These are phyloP conservation scores for Stomorhina lunata DNA, from an alignment of 2,888 invertebrate species.

Conservation along the genomic window DNA sequence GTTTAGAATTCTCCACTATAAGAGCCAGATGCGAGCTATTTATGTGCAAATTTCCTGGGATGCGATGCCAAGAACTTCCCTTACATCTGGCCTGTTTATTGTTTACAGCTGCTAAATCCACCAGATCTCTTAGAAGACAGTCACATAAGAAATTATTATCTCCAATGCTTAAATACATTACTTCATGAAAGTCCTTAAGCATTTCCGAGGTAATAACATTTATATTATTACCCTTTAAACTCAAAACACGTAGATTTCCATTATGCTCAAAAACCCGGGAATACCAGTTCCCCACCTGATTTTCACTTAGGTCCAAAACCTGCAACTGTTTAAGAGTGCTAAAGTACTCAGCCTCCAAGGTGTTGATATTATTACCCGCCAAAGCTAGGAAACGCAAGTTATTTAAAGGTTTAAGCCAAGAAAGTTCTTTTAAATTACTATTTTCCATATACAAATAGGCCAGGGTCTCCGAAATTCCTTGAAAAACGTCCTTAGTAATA, in stretches of 20 bases:
- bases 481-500: conserved; percentile 75
- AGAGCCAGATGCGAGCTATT: neutral
- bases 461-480: conserved; percentile 79
- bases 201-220: conserved; percentile 82
- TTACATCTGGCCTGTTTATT: conserved; percentile 72
- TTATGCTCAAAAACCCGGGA: conserved; percentile 78
- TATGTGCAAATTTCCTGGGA: neutral
- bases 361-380: conserved; percentile 81
- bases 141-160: conserved; percentile 83
- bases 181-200: conserved; percentile 81
- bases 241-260: conserved; percentile 79
- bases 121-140: conserved; percentile 81
- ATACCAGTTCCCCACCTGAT: conserved; percentile 83
- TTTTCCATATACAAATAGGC: conserved; percentile 80
- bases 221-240: conserved; percentile 82
- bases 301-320: conserved; percentile 81
- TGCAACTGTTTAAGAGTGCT: conserved; percentile 78
- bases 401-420: conserved; percentile 77
- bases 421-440: conserved; percentile 78
- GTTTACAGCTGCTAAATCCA: conserved; percentile 78
- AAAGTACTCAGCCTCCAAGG: conserved; percentile 75
- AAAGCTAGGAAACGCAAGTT: conserved; percentile 81
- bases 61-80: neutral
- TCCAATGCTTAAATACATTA: conserved; percentile 81
- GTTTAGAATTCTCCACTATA: neutral